Evolutionary conservation across 2,113 vertebrate species (phyloP), one percentile per base, ranked within the genome.

Genomic region (Corapipo altera): DNA sequence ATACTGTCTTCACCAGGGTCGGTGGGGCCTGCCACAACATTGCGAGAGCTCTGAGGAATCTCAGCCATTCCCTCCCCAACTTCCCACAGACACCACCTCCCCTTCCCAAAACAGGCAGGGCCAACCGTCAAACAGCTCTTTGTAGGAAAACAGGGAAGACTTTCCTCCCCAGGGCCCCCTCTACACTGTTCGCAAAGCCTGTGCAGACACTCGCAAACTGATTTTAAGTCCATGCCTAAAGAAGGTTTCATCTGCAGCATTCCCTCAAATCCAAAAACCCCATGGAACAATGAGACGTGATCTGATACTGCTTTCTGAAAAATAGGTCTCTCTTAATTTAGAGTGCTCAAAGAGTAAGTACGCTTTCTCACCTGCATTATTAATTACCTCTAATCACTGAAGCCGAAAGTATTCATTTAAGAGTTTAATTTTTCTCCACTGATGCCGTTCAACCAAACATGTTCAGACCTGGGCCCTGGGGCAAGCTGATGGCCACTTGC

Each of bases 271-370:
- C n/a, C 77, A 66, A 83, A 44, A 81, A 88, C 49, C 22, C 37
- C 28, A 24, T 2, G 61, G 69, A 94, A 91, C 67, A 80, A n/a
- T 5, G 51, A 77, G 43, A 91, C 0, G 7, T 39, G 43, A 57
- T 57, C 76, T 18, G 52, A 78, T 64, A n/a, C 13, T 72, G 67
- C 89, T 59, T 85, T 85, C 65, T 84, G 76, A 89, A 92, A 96
- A 96, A 89, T 91, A 93, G 95, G 95, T 96, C 94, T 96, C 80
- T 92, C 66, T 91, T n/a, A 93, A 96, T 93, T 94, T 28, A 92
- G 65, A 78, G 46, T 3, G 16, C 84, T 81, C 23, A 2, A 92
- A 94, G 85, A 92, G 84, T 94, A 95, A 96, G 61, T 89, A 93
- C 0, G 12, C 52, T 84, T 93, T 52, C 92, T 93, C 70, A 87